A percentile compares a stretch with the other conserved stretches of the same genome.
Evolutionary conservation across 2,888 invertebrate genomes (phyloP).

Genomic region (Netelia fuscicornis): DNA sequence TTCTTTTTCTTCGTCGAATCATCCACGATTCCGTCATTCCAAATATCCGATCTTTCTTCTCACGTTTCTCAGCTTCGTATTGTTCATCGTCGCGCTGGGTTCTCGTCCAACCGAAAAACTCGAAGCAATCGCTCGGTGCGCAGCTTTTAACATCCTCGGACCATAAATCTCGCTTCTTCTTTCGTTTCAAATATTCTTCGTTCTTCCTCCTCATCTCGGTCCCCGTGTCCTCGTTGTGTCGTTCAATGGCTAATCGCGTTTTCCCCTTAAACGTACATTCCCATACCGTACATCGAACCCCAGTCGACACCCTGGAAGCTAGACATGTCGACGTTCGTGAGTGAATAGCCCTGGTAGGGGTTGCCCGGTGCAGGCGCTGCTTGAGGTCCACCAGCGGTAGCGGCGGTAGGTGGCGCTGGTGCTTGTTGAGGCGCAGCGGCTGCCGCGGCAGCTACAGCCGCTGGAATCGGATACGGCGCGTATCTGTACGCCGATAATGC

Average conservation of each 20-base stretch:
- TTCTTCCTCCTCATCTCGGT: neutral
- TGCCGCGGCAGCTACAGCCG: constrained; percentile 82
- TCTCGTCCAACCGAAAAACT: neutral
- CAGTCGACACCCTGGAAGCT: constrained; percentile 97
- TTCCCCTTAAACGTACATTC: constrained; percentile 92
- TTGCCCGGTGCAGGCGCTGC: constrained; percentile 89
- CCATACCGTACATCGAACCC: constrained; percentile 96
- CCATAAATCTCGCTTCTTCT: no score
- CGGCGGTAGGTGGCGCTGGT: constrained; percentile 85
- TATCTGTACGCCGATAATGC: constrained; percentile 84
- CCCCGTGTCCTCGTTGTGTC: constrained; percentile 3
- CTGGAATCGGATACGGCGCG: constrained; percentile 82
- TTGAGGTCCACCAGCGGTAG: constrained; percentile 87
- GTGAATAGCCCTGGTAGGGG: constrained; percentile 91
- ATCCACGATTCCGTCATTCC: neutral
- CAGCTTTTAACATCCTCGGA: no score
- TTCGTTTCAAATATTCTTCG: neutral
- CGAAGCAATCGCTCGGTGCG: no score
- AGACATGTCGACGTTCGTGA: constrained; percentile 96
- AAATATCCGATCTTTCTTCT: neutral
- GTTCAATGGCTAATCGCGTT: constrained; percentile 6
- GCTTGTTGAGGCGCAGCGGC: constrained; percentile 85
- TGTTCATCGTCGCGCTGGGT: neutral
- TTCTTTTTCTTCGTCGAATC: neutral
- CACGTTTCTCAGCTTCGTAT: neutral